phyloP scores from a whole-genome alignment of 2,113 vertebrate genomes.

The Mormyrus iriodes region DNA sequence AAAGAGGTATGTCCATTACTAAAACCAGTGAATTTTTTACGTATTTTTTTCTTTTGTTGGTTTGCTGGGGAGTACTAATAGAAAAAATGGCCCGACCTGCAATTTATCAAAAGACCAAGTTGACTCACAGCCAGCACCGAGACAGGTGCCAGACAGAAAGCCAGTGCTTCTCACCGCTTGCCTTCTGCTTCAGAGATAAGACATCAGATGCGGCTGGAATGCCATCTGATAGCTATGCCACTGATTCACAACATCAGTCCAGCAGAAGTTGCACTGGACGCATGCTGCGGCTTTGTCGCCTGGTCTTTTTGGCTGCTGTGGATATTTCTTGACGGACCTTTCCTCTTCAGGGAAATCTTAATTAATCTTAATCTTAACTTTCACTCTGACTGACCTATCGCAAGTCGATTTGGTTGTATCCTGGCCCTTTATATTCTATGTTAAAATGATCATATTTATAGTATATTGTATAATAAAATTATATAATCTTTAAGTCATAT shows the following conservation, averaged over 20 bases:
- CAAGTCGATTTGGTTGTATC: neutral
- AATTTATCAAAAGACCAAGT: neutral
- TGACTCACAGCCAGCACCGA: neutral
- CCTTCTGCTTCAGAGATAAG: neutral
- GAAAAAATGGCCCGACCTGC: neutral
- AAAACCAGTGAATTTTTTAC: neutral
- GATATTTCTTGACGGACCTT: neutral
- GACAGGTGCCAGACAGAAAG: neutral
- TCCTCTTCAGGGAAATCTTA: neutral
- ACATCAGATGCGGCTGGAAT: neutral
- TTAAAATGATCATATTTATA: neutral
- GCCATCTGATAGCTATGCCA: neutral
- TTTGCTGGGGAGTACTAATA: neutral
- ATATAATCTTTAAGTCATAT: neutral
- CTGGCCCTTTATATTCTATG: neutral
- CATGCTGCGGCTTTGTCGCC: neutral
- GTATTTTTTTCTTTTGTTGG: neutral
- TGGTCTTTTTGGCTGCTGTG: neutral
- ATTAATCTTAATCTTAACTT: too few relatives aligned
- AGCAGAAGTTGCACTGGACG: neutral
- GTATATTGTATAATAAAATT: neutral
- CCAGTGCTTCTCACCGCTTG: neutral
- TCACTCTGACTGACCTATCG: neutral
- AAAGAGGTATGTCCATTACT: neutral
- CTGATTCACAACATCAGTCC: neutral